Base-by-base conservation (phyloP, 92 coral and sea anemone species). In the Zoanthus sansibaricus region DNA sequence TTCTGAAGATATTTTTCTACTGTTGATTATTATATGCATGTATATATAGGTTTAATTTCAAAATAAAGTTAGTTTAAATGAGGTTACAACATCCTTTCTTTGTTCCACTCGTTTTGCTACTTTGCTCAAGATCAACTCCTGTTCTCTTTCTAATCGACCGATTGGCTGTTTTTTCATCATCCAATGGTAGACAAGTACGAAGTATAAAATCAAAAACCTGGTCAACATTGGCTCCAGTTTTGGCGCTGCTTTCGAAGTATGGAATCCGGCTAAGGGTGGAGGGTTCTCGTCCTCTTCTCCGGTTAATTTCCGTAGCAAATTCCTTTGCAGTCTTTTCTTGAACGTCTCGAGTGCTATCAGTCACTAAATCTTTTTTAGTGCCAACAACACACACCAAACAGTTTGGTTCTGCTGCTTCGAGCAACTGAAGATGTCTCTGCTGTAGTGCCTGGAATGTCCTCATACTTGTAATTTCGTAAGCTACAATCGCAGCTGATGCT, bases 401-500 rank as follows among this genome's bases (percentile, higher is more conserved):
- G 82, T 92, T 89, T 32, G 96, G 96, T 44, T 97, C 99, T 30
- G 99, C 93, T 1, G 92, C 93, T 47, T 95, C 93, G 37, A 97
- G 87, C 47, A 97, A 89, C 49, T 94, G 99, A 73, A 97, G 70
- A 75, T 97, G 97, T 52, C 97, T 90, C 66, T 97, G 94, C 21
- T 87, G 86, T 15, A 97, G 91, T 3, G 83, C 92, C 18, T 90
- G 90, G 55, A 95, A 86, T 1, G 99, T 95, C 3, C 49, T 56
- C 44, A 80, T 80, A 32, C 86, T 87, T 46, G 95, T 93, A 83
- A 97, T 92, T 84, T 97, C 99, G 84, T 90, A 93, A 0, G 98
- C 97, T 42, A 97, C 82, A 58, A 97, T 97, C 13, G 99, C 99
- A 2, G 99, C 99, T 37, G 99, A 94, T 1, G 99, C 99, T 2